phyloP scores from a whole-genome alignment of 2,113 vertebrate genomes.

The Callopanchax toddi region DNA sequence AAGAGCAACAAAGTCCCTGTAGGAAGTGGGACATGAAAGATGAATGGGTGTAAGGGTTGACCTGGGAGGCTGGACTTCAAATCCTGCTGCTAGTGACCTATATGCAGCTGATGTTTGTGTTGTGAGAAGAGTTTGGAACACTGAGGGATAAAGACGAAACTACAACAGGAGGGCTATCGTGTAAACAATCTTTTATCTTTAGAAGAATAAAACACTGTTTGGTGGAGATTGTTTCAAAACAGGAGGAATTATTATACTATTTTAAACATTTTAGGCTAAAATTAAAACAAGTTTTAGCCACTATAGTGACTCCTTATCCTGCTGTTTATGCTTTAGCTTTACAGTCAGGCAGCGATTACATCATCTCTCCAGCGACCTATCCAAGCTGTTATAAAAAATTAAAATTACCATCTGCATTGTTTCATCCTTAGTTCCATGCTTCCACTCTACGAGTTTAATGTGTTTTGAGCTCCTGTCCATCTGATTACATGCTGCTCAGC shows the following conservation, averaged over 20 bases:
- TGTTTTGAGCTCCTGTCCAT: neutral
- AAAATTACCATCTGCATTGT: no score
- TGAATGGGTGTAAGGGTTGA: neutral
- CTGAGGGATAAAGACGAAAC: no score
- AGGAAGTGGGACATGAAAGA: neutral
- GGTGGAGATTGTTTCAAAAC: no score
- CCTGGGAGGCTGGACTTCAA: conserved; percentile 2
- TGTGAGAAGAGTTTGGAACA: neutral
- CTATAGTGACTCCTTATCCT: no score
- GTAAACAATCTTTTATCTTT: no score
- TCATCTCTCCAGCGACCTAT: neutral
- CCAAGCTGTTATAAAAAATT: neutral
- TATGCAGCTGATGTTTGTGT: neutral
- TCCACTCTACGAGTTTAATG: neutral
- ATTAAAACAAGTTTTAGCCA: no score
- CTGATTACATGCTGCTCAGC: neutral
- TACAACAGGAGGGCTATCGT: neutral
- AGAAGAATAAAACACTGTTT: neutral
- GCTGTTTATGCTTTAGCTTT: no score
- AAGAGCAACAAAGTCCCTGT: conserved; percentile 1
- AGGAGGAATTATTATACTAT: no score
- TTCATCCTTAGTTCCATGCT: conserved; percentile 5
- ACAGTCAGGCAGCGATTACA: no score
- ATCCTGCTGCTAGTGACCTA: neutral
- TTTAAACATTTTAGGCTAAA: no score